These are phyloP conservation scores for Andrena haemorrhoa DNA, from an alignment of 2,888 invertebrate genomes.

Conservation along the genomic window DNA sequence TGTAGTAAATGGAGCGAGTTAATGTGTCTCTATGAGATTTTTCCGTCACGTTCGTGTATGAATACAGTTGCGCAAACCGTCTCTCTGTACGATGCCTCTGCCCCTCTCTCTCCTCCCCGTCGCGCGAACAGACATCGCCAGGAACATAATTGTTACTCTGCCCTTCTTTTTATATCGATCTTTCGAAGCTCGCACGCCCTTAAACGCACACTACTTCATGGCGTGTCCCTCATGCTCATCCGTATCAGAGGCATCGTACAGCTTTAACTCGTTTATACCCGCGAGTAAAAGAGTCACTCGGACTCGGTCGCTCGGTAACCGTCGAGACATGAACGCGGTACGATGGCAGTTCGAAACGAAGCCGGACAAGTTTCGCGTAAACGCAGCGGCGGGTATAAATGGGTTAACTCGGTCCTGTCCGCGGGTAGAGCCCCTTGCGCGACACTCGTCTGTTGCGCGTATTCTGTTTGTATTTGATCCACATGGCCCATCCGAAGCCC, in stretches of 20 bases:
- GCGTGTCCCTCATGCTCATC: conserved; percentile 46
- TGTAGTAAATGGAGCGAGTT: conserved; percentile 82
- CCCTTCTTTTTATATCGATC: conserved; percentile 8
- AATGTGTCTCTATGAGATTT: conserved; percentile 83
- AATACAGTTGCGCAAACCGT: conserved; percentile 56
- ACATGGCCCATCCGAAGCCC: background rate
- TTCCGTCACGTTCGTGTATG: conserved; percentile 74
- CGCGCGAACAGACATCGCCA: conserved; percentile 4
- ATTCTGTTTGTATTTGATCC: conserved; percentile 3
- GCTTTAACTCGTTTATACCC: conserved; percentile 13
- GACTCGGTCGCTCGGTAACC: no score
- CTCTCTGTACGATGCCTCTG: conserved; percentile 69
- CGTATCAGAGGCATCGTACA: conserved; percentile 47
- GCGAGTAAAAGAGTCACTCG: background rate
- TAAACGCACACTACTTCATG: conserved; percentile 38
- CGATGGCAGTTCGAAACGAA: background rate
- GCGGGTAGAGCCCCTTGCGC: background rate
- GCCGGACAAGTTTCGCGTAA: background rate
- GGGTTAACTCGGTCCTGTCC: conserved; percentile 3
- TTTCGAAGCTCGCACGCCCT: conserved; percentile 2
- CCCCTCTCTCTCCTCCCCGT: conserved; percentile 3
- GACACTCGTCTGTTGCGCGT: background rate
- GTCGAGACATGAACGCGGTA: no score
- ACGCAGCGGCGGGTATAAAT: background rate
- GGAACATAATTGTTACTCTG: conserved; percentile 23